Evolutionary conservation across 2,888 invertebrate species (phyloP).

Genomic region (Microctonus aethiopoides): DNA sequence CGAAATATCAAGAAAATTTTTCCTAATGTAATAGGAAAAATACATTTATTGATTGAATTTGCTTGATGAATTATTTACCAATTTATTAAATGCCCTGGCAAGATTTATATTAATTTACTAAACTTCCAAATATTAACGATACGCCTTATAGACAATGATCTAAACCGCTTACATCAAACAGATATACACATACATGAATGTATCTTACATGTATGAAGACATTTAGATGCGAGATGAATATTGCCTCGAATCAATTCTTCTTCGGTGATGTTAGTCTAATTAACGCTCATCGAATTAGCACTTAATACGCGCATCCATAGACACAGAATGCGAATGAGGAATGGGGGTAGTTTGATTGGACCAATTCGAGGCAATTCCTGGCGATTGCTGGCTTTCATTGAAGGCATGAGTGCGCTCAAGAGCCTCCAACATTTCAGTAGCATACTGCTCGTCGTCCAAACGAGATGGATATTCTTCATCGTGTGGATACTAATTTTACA

Average conservation of each 20-base stretch:
- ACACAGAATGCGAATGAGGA: constrained; percentile 52
- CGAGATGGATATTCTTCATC: constrained; percentile 57
- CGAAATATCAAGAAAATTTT: too few relatives aligned
- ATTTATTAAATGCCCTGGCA: too few relatives aligned
- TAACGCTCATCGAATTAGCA: constrained; percentile 64
- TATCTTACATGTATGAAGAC: background rate
- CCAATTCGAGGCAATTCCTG: constrained; percentile 68
- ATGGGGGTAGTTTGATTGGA: constrained; percentile 68
- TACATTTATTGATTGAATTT: too few relatives aligned
- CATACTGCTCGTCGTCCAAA: constrained; percentile 59
- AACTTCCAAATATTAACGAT: too few relatives aligned
- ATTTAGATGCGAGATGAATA: background rate
- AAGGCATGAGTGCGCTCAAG: constrained; percentile 57
- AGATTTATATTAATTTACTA: too few relatives aligned
- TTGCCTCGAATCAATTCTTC: constrained; percentile 14
- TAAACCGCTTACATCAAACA: background rate
- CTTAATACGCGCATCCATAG: constrained; percentile 65
- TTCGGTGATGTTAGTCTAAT: constrained; percentile 50
- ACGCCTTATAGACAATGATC: constrained; percentile 29
- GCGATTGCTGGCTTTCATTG: constrained; percentile 67
- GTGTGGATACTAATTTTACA: background rate
- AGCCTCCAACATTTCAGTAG: constrained; percentile 59
- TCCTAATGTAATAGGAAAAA: too few relatives aligned
- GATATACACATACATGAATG: constrained; percentile 28
- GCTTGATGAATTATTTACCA: too few relatives aligned